Evolutionary conservation across 2,888 invertebrate species (phyloP).

Genomic region (Macaria notata): DNA sequence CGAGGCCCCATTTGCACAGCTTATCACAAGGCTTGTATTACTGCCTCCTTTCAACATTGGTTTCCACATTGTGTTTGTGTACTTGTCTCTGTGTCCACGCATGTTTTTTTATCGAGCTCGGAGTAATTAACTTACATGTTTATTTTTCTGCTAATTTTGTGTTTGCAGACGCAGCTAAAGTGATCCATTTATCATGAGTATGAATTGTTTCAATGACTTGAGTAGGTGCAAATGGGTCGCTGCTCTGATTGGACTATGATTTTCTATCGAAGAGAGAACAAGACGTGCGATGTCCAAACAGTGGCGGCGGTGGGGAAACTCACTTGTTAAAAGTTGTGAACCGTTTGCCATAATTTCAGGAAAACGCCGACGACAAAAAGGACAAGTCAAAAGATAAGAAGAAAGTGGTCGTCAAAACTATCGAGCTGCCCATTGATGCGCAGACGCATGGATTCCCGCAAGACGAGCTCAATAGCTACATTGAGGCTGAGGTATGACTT

Average conservation of each 20-base stretch:
- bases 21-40: constrained; percentile 51
- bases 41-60: constrained; percentile 49
- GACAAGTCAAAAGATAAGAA: constrained; percentile 85
- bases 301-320: constrained; percentile 66
- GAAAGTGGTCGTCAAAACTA: constrained; percentile 89
- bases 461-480: constrained; percentile 86
- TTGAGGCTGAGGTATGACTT: constrained; percentile 88
- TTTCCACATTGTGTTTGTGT: constrained; percentile 52
- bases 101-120: constrained; percentile 68
- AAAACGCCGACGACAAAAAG: constrained; percentile 83
- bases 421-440: constrained; percentile 93
- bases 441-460: constrained; percentile 87
- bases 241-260: constrained; percentile 56
- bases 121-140: constrained; percentile 37
- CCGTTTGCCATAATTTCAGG: constrained; percentile 67
- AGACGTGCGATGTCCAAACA: constrained; percentile 43
- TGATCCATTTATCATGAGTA: constrained; percentile 31
- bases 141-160: constrained; percentile 44
- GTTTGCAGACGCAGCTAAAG: constrained; percentile 44
- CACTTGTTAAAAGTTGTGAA: constrained; percentile 54
- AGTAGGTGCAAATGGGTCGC: constrained; percentile 78
- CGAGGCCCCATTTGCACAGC: constrained; percentile 79
- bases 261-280: background rate
- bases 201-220: constrained; percentile 34
- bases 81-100: constrained; percentile 79